Percentiles rank a stretch among this genome's conserved stretches.
Conservation (phyloP, 2,797 vertebrate genomes). For the Hapalemur alaotrensis region DNA sequence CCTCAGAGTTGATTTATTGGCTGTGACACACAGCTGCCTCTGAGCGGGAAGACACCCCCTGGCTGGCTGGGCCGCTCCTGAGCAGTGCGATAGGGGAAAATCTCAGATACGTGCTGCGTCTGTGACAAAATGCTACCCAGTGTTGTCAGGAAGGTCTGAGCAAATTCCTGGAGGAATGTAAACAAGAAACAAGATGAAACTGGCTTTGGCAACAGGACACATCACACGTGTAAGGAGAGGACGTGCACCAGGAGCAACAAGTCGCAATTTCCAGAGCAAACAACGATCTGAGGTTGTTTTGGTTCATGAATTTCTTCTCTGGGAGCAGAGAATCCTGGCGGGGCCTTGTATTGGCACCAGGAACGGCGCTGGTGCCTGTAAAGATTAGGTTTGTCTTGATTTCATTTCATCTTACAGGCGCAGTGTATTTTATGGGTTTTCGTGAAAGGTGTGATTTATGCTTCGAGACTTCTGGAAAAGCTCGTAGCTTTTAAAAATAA, state of each 20-base stretch:
- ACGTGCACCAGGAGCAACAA: conserved; percentile 12
- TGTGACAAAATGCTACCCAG: neutral
- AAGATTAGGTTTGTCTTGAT: neutral
- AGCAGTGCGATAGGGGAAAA: neutral
- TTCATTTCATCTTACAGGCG: conserved; percentile 21
- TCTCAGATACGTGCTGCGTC: neutral
- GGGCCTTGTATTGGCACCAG: neutral
- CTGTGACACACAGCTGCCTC: fast-evolving
- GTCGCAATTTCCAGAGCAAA: conserved; percentile 43
- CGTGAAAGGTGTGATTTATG: conserved; percentile 64
- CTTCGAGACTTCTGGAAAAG: conserved; percentile 45
- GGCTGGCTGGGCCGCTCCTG: neutral
- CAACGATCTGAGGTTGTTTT: neutral
- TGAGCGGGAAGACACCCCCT: neutral
- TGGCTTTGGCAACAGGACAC: neutral
- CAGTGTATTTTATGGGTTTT: conserved; percentile 62
- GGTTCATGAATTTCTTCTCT: neutral
- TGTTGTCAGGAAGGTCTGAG: neutral
- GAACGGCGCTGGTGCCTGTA: neutral
- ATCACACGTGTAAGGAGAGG: neutral
- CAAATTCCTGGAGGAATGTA: neutral
- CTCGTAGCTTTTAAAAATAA: conserved; percentile 71
- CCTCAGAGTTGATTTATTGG: fast-evolving
- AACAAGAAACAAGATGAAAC: conserved; percentile 45
- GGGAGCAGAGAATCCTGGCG: fast-evolving